Evolutionary conservation across 2,113 vertebrate species (phyloP).

Genomic region (Danio rerio): GRCz12tu NC_133200.1:11104001-11104500

Average conservation of each 20-base stretch:
- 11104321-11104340: slow-evolving; percentile 78
- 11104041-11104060: not conserved
- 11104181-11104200: slow-evolving; percentile 11
- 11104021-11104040: slow-evolving; percentile 14
- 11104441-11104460: slow-evolving; percentile 56
- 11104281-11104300: slow-evolving; percentile 66
- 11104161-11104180: slow-evolving; percentile 28
- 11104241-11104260: slow-evolving; percentile 53
- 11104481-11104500: slow-evolving; percentile 45
- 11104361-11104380: slow-evolving; percentile 79
- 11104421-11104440: slow-evolving; percentile 74
- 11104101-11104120: not conserved
- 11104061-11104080: not conserved
- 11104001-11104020: slow-evolving; percentile 24
- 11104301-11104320: slow-evolving; percentile 66
- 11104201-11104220: slow-evolving; percentile 15
- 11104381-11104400: slow-evolving; percentile 83
- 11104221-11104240: not conserved
- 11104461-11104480: slow-evolving; percentile 40
- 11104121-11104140: slow-evolving; percentile 12
- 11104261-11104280: slow-evolving; percentile 75
- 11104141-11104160: slow-evolving; percentile 37
- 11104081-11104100: slow-evolving; percentile 14
- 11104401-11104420: slow-evolving; percentile 80
- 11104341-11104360: slow-evolving; percentile 78